Percentiles rank a stretch among this genome's conserved stretches.
These are phyloP conservation scores for Papilio aristodemus DNA, from an alignment of 1,140 invertebrate species.

Conservation along the genomic window DNA sequence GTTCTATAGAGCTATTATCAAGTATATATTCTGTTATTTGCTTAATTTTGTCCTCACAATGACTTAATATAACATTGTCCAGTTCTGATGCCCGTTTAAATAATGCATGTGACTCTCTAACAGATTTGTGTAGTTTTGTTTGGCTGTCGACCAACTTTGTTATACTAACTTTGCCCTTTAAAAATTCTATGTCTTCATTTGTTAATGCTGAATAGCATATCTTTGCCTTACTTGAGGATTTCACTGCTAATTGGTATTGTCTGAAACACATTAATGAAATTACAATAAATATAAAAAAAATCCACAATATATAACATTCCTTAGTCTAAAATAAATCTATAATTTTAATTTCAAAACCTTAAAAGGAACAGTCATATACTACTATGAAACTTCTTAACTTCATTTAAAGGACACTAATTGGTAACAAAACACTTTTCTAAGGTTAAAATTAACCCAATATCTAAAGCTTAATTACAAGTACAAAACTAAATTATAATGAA, in stretches of 20 bases:
- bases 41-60: constrained; percentile 58
- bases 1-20: constrained; percentile 63
- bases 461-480: too few relatives aligned
- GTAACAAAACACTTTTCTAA: too few relatives aligned
- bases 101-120: constrained; percentile 55
- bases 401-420: too few relatives aligned
- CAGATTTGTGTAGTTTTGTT: constrained; percentile 58
- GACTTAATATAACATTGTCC: constrained; percentile 55
- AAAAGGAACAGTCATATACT: too few relatives aligned
- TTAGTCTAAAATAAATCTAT: too few relatives aligned
- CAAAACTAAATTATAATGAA: not conserved
- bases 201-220: constrained; percentile 62
- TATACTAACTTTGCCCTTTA: constrained; percentile 66
- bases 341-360: too few relatives aligned
- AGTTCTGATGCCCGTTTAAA: constrained; percentile 54
- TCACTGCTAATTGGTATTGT: constrained; percentile 60
- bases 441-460: too few relatives aligned
- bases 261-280: constrained; percentile 45
- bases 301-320: not conserved
- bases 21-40: constrained; percentile 63
- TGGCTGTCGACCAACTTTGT: constrained; percentile 62
- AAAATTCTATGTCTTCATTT: constrained; percentile 71
- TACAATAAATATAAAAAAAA: constrained; percentile 18
- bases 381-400: too few relatives aligned
- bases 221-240: constrained; percentile 54